A percentile compares a stretch with the other conserved stretches of the same genome.
phyloP scores from a whole-genome alignment of 2,113 vertebrate genomes.

The Chloroceryle aenea region DNA sequence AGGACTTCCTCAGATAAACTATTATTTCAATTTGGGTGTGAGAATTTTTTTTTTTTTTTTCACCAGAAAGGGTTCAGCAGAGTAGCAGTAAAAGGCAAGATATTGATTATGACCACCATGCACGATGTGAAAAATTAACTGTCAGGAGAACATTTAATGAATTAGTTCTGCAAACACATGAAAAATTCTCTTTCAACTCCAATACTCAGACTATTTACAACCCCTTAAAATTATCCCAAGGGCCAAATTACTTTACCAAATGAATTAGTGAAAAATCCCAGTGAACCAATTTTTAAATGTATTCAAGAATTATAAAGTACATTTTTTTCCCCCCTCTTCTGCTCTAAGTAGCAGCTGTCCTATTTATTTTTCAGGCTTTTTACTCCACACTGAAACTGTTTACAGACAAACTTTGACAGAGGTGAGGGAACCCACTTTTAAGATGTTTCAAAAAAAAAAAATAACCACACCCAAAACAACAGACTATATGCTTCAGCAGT shows the following conservation, averaged over 20 bases:
- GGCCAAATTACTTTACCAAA: conserved; percentile 28
- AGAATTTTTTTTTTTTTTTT: fast-evolving
- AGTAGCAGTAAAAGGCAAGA: background rate
- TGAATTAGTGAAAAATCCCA: conserved; percentile 37
- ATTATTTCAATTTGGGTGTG: background rate
- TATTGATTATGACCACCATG: background rate
- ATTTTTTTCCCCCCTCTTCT: background rate
- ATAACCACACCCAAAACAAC: too few relatives aligned
- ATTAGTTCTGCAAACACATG: conserved; percentile 15
- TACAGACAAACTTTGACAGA: background rate
- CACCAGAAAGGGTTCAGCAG: background rate
- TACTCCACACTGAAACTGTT: background rate
- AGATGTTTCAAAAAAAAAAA: background rate
- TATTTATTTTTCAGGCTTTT: conserved; percentile 29
- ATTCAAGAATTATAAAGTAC: background rate
- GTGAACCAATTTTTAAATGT: background rate
- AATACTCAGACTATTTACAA: background rate
- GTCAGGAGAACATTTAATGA: background rate
- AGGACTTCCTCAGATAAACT: background rate
- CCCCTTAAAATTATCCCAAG: background rate
- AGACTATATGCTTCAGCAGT: background rate
- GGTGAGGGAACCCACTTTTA: background rate
- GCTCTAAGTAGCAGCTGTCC: background rate
- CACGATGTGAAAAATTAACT: background rate
- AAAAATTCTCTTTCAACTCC: background rate